Conservation (phyloP, 2,113 vertebrate species). For the Chauna torquata region DNA sequence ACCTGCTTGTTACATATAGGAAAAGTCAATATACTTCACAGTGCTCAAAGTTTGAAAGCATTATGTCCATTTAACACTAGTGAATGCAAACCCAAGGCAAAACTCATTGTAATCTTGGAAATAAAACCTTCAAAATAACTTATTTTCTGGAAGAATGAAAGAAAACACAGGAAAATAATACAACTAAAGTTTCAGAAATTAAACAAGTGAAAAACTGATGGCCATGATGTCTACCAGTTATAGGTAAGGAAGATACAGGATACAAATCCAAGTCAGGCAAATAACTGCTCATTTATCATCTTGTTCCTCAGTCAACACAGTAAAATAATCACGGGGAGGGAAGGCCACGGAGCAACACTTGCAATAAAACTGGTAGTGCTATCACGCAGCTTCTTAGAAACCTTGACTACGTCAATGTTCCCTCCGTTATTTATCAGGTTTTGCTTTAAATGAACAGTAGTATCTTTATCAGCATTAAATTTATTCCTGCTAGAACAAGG, state of each 20-base stretch:
- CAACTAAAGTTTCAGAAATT: background rate
- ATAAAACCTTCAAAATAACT: background rate
- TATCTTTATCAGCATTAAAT: background rate
- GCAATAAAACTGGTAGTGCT: background rate
- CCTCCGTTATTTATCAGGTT: background rate
- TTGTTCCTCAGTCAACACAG: background rate
- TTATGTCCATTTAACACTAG: fast-evolving
- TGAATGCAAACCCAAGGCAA: background rate
- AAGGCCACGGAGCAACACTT: background rate
- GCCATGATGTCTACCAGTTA: background rate
- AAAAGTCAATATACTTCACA: background rate
- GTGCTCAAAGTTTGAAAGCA: background rate
- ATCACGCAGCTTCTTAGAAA: background rate
- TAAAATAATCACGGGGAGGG: background rate
- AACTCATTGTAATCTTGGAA: background rate
- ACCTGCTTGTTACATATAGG: background rate
- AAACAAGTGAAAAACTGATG: background rate
- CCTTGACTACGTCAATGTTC: background rate
- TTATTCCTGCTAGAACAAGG: background rate
- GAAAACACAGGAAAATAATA: background rate
- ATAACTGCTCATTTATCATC: background rate
- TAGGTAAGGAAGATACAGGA: background rate
- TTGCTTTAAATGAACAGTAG: background rate
- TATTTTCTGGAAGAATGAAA: background rate
- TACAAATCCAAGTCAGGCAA: background rate